Conservation (phyloP, 1,140 invertebrate species). For the Thaumetopoea pityocampa region DNA sequence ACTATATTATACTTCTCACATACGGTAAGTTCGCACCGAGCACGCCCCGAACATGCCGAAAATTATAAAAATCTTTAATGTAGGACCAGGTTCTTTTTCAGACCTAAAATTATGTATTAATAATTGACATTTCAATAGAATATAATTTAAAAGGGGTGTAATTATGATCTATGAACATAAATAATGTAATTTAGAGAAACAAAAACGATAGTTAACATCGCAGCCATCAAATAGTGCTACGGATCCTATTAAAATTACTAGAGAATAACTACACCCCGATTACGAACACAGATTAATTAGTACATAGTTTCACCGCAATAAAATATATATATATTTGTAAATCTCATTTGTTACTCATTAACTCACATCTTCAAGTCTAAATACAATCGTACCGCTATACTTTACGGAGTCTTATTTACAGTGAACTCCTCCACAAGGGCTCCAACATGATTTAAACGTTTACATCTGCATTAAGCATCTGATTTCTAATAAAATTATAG, state of each 20-base stretch:
- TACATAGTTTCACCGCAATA: slow-evolving; percentile 56
- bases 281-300: slow-evolving; percentile 38
- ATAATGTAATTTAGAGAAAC: neutral
- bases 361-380: slow-evolving; percentile 57
- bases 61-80: slow-evolving; percentile 34
- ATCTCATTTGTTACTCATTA: slow-evolving; percentile 50
- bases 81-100: slow-evolving; percentile 19
- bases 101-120: slow-evolving; percentile 48
- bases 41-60: slow-evolving; percentile 9
- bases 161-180: slow-evolving; percentile 36
- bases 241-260: slow-evolving; percentile 24
- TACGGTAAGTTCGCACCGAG: slow-evolving; percentile 24
- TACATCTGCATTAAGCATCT: slow-evolving; percentile 62
- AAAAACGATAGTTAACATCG: neutral
- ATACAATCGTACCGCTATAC: slow-evolving; percentile 60
- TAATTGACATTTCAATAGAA: slow-evolving; percentile 68
- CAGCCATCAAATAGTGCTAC: neutral
- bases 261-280: slow-evolving; percentile 42
- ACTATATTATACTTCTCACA: slow-evolving; percentile 74
- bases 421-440: slow-evolving; percentile 61
- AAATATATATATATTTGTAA: slow-evolving; percentile 57
- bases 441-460: slow-evolving; percentile 38
- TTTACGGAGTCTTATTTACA: slow-evolving; percentile 66
- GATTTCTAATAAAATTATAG: slow-evolving; percentile 63
- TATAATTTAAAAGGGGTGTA: slow-evolving; percentile 36